Evolutionary conservation across 2,797 vertebrate genomes (phyloP), one percentile per base, ranked within the genome.

Genomic region (Etheostoma perlongum): DNA sequence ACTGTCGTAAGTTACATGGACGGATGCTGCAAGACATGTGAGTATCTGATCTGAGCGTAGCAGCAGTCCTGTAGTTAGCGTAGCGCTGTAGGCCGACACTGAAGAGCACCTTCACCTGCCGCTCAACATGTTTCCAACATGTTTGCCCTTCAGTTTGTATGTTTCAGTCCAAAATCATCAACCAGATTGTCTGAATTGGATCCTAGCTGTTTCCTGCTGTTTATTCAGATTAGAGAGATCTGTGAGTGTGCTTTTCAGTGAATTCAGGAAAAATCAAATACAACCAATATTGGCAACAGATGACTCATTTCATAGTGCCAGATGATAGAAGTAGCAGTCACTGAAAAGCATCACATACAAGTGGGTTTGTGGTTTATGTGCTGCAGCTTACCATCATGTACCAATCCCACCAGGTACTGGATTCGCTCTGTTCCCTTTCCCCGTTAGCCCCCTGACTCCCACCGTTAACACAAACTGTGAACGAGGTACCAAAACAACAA

Each of bases 21-120:
- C 79, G 97, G 97, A 88, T 99, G 98, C 95, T 99, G 98, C 88
- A 97, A 93, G 95, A 98, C 96, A 42, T 99, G 98, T 99, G 95
- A 98, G 98, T 98, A 92, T 70, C 67, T 60, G 84, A 67, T 72
- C 13, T 12, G 66, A 85, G 72, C 8, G 25, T 54, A 66, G 79
- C 83, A 40, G 78, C 79, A 67, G 54, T 72, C 4, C 9, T 58
- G 81, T 91, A 93, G 93, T 74, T 90, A 84, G 83, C 0, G 71
- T 92, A 91, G 91, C 48, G 76, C 80, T 75, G 79, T 93, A 93
- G 89, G 72, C 83, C 67, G 88, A 89, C 85, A 83, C 86, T 86
- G 85, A 89, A 90, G 85, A 88, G 85, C 61, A 9, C 70, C 72
- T 67, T n/a, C 76, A 63, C 72, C 82, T 85, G 79, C 85, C n/a